phyloP scores from a whole-genome alignment of 1,140 invertebrate species.

The Asobara japonica region DNA sequence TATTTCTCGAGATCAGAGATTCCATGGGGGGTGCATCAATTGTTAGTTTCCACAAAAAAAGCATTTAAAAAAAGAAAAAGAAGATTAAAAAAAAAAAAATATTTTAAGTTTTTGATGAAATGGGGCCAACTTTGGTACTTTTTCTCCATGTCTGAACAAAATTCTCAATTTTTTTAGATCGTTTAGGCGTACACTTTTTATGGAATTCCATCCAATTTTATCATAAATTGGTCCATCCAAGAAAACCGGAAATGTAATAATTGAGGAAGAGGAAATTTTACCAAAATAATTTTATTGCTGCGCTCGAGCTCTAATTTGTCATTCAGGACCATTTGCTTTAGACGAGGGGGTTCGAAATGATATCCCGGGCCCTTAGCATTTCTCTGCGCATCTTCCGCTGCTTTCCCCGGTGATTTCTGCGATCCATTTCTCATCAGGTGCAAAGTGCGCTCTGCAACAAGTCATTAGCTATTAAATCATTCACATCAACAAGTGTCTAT shows the following conservation, averaged over 20 bases:
- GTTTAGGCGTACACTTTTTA: no score
- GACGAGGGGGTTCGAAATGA: conserved; percentile 26
- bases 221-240: not conserved
- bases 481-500: no score
- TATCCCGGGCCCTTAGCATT: not conserved
- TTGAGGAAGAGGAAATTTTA: conserved; percentile 6
- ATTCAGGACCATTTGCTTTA: conserved; percentile 52
- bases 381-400: conserved; percentile 28
- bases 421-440: conserved; percentile 47
- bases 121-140: no score
- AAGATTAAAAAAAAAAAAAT: no score
- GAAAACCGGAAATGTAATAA: not conserved
- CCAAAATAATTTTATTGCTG: conserved; percentile 40
- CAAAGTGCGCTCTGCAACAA: conserved; percentile 46
- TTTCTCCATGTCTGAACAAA: not conserved
- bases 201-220: no score
- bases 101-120: no score
- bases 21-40: no score
- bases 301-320: conserved; percentile 44
- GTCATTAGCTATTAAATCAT: no score
- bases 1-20: no score
- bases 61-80: no score
- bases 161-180: no score
- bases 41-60: no score
- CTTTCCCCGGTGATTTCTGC: conserved; percentile 34